These are phyloP conservation scores for Drosophila lacteicornis DNA, from an alignment of 1,140 invertebrate genomes.

Conservation along the genomic window DNA sequence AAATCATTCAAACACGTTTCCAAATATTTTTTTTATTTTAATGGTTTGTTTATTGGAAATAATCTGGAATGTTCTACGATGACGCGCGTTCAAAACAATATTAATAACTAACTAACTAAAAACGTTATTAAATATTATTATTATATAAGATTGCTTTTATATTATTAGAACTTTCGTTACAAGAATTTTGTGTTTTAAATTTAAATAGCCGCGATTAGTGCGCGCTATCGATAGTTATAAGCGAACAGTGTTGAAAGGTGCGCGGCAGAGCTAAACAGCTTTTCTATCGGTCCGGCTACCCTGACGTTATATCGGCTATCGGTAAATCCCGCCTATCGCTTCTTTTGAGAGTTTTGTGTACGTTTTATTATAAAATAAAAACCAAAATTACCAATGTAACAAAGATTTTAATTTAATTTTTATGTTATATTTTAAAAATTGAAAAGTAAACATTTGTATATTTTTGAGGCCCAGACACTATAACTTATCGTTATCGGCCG, in stretches of 20 bases:
- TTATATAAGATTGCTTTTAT: too few species aligned
- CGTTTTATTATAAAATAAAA: too few species aligned
- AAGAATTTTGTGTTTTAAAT: background rate
- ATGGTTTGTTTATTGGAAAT: too few species aligned
- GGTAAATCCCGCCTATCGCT: background rate
- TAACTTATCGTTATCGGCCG: conserved; percentile 11
- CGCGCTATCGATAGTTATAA: background rate
- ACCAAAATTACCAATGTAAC: too few species aligned
- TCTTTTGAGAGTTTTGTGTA: too few species aligned
- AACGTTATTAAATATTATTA: too few species aligned
- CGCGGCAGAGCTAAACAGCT: background rate
- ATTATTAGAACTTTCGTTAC: too few species aligned
- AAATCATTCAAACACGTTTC: background rate
- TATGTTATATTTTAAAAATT: rapidly evolving
- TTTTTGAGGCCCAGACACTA: background rate
- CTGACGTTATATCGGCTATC: background rate
- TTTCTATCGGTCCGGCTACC: background rate
- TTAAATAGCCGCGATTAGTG: background rate
- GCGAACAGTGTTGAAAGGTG: background rate
- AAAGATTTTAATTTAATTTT: background rate
- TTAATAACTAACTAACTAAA: too few species aligned
- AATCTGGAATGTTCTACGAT: too few species aligned
- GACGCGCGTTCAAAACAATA: too few species aligned
- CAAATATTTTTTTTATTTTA: too few species aligned
- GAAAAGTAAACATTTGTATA: background rate